Conservation (phyloP, 2,113 vertebrate genomes). For the Aegotheles bennettii region DNA sequence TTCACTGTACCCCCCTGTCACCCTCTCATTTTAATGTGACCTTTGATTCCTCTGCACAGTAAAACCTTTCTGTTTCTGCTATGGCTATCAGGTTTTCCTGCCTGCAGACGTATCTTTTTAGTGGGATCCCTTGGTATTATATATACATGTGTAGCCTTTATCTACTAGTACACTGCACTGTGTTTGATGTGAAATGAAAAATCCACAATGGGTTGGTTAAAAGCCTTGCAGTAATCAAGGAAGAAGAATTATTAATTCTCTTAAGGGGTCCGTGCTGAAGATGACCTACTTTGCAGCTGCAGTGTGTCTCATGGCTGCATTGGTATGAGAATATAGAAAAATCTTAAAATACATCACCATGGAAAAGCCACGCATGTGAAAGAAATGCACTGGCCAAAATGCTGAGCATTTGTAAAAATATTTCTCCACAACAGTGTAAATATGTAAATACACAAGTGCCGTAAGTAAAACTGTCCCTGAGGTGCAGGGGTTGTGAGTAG, state of each 20-base stretch:
- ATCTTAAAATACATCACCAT: not conserved
- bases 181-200: constrained; percentile 6
- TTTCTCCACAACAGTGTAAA: fast-evolving
- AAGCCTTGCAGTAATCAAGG: constrained; percentile 33
- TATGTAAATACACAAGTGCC: not conserved
- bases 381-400: fast-evolving
- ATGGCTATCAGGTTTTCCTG: not conserved
- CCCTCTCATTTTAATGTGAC: not conserved
- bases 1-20: not conserved
- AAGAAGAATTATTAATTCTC: constrained; percentile 16
- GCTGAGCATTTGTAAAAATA: fast-evolving
- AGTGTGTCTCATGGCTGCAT: not conserved
- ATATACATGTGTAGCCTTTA: not conserved
- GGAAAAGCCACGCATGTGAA: fast-evolving
- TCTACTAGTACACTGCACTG: not conserved
- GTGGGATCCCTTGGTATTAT: not conserved
- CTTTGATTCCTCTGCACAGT: not conserved
- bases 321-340: not conserved
- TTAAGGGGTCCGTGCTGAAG: not conserved
- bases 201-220: not conserved
- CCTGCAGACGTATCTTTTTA: not conserved
- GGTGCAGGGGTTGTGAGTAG: fast-evolving
- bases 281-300: constrained; percentile 46
- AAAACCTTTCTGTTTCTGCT: not conserved
- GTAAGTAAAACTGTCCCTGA: fast-evolving